Evolutionary conservation across 2,797 vertebrate genomes (phyloP).

Genomic region (Sylvia borin): DNA sequence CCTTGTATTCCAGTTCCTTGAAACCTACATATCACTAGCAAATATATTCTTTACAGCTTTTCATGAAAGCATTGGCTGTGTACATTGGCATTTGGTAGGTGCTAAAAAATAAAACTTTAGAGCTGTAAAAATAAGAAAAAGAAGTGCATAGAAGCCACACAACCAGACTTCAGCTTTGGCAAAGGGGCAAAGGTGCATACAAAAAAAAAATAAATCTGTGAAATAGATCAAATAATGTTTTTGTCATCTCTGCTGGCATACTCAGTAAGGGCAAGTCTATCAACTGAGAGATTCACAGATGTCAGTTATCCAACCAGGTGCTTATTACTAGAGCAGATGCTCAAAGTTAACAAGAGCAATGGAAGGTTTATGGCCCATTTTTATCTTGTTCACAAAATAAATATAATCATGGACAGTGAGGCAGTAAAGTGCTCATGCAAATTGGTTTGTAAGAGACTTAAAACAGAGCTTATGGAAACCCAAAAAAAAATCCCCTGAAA

Average conservation of each 20-base stretch:
- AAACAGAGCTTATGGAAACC: neutral
- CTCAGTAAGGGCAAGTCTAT: neutral
- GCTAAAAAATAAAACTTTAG: neutral
- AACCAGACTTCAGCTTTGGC: neutral
- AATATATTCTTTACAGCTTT: neutral
- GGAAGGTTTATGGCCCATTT: constrained; percentile 26
- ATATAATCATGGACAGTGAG: neutral
- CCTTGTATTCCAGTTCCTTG: neutral
- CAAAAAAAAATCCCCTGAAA: neutral
- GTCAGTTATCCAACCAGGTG: constrained; percentile 22
- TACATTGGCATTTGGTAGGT: neutral
- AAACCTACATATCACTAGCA: neutral
- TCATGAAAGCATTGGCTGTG: neutral
- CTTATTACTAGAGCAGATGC: constrained; percentile 30
- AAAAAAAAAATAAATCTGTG: neutral
- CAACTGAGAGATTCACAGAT: constrained; percentile 37
- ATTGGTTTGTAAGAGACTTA: neutral
- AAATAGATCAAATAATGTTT: neutral
- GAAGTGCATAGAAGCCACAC: neutral
- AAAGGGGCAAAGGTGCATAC: neutral
- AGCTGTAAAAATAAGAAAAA: neutral
- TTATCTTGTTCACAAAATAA: constrained; percentile 35
- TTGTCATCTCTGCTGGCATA: neutral
- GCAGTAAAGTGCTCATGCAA: neutral
- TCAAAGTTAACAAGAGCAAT: constrained; percentile 6